These are phyloP conservation scores for Gnathonemus longibarbis DNA, from an alignment of 2,113 vertebrate species.

Conservation along the genomic window DNA sequence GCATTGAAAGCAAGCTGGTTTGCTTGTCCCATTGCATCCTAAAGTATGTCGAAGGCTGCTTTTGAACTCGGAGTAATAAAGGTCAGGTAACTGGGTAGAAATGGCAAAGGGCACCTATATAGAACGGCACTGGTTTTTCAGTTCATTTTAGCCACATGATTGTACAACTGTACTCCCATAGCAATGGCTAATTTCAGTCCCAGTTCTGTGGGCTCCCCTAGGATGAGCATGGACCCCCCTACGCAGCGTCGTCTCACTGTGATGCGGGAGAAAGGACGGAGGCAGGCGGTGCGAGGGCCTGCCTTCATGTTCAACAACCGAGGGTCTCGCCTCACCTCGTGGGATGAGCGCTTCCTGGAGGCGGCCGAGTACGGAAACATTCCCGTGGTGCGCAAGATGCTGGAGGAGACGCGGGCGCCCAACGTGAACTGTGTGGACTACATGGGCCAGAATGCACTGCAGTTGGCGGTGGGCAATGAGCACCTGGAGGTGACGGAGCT, in stretches of 20 bases:
- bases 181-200: neutral
- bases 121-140: neutral
- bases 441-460: constrained; percentile 93
- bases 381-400: constrained; percentile 75
- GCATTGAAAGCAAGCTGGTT: neutral
- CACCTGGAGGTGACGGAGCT: constrained; percentile 93
- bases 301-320: constrained; percentile 75
- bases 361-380: constrained; percentile 77
- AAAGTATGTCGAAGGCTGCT: neutral
- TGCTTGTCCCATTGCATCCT: neutral
- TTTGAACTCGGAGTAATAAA: neutral
- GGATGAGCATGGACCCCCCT: constrained; percentile 46
- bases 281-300: constrained; percentile 69
- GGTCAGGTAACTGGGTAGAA: neutral
- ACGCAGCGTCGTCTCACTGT: constrained; percentile 54
- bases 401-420: constrained; percentile 74
- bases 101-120: neutral
- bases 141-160: neutral
- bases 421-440: constrained; percentile 95
- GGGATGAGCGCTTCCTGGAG: constrained; percentile 73
- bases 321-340: constrained; percentile 64
- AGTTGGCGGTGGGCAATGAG: constrained; percentile 89
- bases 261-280: constrained; percentile 72
- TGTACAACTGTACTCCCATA: too few species aligned
- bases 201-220: neutral